Percentiles rank a stretch among this genome's conserved stretches.
Evolutionary conservation across 35 echinoderm and acorn worm species (phyloP).

Genomic region (Apostichopus japonicus): DNA sequence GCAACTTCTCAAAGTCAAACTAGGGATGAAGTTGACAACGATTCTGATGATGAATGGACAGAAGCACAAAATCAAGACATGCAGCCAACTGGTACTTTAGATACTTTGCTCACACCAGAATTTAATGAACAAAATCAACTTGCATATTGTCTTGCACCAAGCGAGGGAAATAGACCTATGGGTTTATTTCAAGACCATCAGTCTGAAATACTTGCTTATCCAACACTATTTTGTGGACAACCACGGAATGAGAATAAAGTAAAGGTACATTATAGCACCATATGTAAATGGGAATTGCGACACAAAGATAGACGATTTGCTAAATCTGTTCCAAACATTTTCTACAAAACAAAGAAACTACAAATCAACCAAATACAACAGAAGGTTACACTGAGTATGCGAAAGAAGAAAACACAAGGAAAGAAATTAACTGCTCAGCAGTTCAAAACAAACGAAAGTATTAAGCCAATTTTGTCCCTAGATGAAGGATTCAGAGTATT

Average conservation of each 20-base stretch:
- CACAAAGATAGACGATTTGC: slow-evolving; percentile 63
- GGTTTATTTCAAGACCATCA: slow-evolving; percentile 60
- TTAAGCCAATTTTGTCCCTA: neutral
- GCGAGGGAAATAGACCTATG: slow-evolving; percentile 56
- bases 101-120: slow-evolving; percentile 50
- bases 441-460: slow-evolving; percentile 18
- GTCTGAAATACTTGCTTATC: slow-evolving; percentile 57
- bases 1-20: neutral
- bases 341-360: slow-evolving; percentile 39
- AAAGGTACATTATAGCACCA: slow-evolving; percentile 15
- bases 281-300: neutral
- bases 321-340: slow-evolving; percentile 54
- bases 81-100: slow-evolving; percentile 32
- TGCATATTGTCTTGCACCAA: slow-evolving; percentile 45
- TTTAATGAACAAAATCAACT: neutral
- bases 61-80: slow-evolving; percentile 29
- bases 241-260: neutral
- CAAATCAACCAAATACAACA: slow-evolving; percentile 52
- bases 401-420: slow-evolving; percentile 34
- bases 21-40: neutral
- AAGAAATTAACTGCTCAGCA: slow-evolving; percentile 14
- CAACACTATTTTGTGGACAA: slow-evolving; percentile 59
- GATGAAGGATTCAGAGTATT: too few relatives aligned
- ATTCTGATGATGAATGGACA: slow-evolving; percentile 60
- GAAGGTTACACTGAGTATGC: neutral